Conservation (phyloP, 2,888 invertebrate genomes). For the Xestobium rufovillosum region DNA sequence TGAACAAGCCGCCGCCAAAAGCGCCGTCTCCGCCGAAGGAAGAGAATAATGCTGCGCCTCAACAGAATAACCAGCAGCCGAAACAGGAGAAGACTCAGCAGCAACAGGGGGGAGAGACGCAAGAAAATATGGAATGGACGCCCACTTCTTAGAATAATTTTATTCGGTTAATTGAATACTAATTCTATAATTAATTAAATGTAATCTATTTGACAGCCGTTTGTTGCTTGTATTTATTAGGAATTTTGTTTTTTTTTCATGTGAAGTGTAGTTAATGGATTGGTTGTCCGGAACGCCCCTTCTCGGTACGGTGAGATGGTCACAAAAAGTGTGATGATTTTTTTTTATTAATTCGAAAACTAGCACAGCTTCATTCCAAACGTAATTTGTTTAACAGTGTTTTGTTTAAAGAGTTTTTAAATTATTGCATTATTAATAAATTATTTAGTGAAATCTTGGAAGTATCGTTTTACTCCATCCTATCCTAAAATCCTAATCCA, state of each 20-base stretch:
- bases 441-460: too few species aligned
- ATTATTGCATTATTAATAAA: too few species aligned
- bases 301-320: too few species aligned
- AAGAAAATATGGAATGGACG: slow-evolving; percentile 31
- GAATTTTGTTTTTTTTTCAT: too few species aligned
- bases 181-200: slow-evolving; percentile 4
- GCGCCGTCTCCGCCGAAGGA: slow-evolving; percentile 53
- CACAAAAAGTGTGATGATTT: too few species aligned
- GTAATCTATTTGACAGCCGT: too few species aligned
- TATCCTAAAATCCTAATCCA: too few species aligned
- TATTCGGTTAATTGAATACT: background rate
- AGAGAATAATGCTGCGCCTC: slow-evolving; percentile 34
- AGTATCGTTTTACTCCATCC: too few species aligned
- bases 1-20: slow-evolving; percentile 89
- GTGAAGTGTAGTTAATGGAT: too few species aligned
- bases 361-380: slow-evolving; percentile 27
- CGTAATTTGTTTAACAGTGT: slow-evolving; percentile 20
- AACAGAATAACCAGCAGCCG: slow-evolving; percentile 19
- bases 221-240: too few species aligned
- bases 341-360: too few species aligned
- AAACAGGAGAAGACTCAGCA: slow-evolving; percentile 22
- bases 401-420: slow-evolving; percentile 24
- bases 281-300: too few species aligned
- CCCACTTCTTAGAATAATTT: slow-evolving; percentile 2
- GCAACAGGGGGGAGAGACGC: slow-evolving; percentile 13